These are phyloP conservation scores for Eulimnadia texana DNA, from an alignment of 1,140 invertebrate species.

Conservation along the genomic window DNA sequence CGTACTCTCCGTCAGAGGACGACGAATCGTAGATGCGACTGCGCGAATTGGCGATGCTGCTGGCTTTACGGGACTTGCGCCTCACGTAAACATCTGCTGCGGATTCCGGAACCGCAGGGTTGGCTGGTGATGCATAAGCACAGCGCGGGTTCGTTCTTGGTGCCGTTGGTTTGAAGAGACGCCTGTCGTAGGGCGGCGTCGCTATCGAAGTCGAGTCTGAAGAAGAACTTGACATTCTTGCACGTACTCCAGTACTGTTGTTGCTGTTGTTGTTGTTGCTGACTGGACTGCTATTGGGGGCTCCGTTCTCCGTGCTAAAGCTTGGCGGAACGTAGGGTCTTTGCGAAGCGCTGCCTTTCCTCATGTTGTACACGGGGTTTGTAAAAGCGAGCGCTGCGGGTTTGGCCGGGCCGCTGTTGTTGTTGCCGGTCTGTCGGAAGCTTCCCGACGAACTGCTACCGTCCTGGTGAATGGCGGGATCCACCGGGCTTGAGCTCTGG, in stretches of 20 bases:
- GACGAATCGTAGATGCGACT: constrained; percentile 19
- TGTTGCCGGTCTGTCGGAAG: constrained; percentile 28
- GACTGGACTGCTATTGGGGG: constrained; percentile 22
- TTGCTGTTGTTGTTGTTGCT: constrained; percentile 18
- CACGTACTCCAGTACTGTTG: not conserved
- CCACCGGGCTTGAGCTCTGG: constrained; percentile 76
- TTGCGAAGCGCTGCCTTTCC: constrained; percentile 16
- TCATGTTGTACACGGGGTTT: constrained; percentile 57
- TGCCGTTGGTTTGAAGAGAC: constrained; percentile 24
- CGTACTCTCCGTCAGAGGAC: constrained; percentile 21
- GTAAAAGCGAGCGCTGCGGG: constrained; percentile 62
- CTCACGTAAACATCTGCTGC: not conserved
- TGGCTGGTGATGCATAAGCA: constrained; percentile 9
- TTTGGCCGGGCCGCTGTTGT: constrained; percentile 16
- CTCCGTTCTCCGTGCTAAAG: constrained; percentile 20
- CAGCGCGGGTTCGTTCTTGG: constrained; percentile 27
- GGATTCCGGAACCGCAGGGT: constrained; percentile 6
- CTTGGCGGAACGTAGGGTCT: constrained; percentile 20
- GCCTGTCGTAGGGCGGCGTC: constrained; percentile 23
- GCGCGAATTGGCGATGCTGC: constrained; percentile 19
- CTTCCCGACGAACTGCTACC: constrained; percentile 19
- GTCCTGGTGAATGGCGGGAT: constrained; percentile 34
- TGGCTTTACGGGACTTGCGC: constrained; percentile 10
- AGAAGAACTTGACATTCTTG: constrained; percentile 15
- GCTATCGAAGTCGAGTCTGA: constrained; percentile 23